Evolutionary conservation across 1,140 invertebrate genomes (phyloP).

Genomic region (Zophobas morio): DNA sequence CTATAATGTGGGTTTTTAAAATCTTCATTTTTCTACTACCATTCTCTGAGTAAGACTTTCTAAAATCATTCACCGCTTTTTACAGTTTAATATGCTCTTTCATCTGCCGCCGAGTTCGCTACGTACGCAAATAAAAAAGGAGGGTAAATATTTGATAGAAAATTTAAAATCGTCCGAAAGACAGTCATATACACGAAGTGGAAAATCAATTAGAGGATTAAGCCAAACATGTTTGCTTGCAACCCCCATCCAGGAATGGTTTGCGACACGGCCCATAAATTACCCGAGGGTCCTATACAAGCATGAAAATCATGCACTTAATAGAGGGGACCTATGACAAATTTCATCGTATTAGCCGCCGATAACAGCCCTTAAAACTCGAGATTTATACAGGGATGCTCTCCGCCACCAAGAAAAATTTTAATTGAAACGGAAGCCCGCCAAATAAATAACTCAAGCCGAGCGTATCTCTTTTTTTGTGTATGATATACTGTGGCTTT

Average conservation of each 20-base stretch:
- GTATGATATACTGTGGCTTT: slow-evolving; percentile 4
- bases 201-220: slow-evolving; percentile 37
- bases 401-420: background rate
- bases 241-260: slow-evolving; percentile 49
- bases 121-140: too few species aligned
- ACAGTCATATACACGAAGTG: background rate
- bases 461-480: slow-evolving; percentile 7
- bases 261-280: slow-evolving; percentile 57
- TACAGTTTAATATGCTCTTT: too few species aligned
- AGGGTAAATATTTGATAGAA: too few species aligned
- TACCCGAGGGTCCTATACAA: slow-evolving; percentile 58
- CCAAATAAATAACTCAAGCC: slow-evolving; percentile 31
- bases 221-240: slow-evolving; percentile 45
- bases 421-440: slow-evolving; percentile 30
- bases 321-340: slow-evolving; percentile 62
- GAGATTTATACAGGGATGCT: background rate
- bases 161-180: background rate
- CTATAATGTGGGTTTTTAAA: too few species aligned
- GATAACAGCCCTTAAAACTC: slow-evolving; percentile 46
- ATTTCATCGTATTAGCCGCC: slow-evolving; percentile 63
- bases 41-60: too few species aligned
- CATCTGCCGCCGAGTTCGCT: too few species aligned
- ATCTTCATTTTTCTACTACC: too few species aligned
- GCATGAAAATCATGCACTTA: slow-evolving; percentile 62
- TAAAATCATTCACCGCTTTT: too few species aligned